Percentiles rank a stretch among this genome's conserved stretches.
These are phyloP conservation scores for Odontamblyopus rebecca DNA, from an alignment of 2,797 vertebrate species.

Conservation along the genomic window DNA sequence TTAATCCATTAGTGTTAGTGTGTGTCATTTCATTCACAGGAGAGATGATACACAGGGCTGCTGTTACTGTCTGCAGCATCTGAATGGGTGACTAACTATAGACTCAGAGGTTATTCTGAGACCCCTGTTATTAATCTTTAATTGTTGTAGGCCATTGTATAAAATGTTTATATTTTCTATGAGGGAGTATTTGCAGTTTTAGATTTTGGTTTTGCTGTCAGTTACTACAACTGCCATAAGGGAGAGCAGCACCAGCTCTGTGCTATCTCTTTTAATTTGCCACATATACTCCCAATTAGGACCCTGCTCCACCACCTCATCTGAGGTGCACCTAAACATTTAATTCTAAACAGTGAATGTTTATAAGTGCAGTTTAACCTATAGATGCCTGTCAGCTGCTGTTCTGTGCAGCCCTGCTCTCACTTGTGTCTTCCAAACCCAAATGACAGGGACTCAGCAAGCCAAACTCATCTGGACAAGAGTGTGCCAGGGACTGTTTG, in stretches of 20 bases:
- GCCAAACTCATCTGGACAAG: constrained; percentile 40
- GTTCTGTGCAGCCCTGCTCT: constrained; percentile 46
- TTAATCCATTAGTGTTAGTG: constrained; percentile 55
- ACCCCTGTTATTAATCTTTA: not conserved
- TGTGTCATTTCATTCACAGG: constrained; percentile 55
- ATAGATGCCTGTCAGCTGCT: constrained; percentile 37
- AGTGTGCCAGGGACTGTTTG: constrained; percentile 44
- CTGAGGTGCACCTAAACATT: not conserved
- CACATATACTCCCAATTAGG: too few species aligned
- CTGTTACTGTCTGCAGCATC: constrained; percentile 18
- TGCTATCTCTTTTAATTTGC: not conserved
- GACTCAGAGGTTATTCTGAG: not conserved
- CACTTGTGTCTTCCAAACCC: constrained; percentile 70
- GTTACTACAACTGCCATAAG: not conserved
- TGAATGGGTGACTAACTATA: constrained; percentile 5
- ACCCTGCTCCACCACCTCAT: not conserved
- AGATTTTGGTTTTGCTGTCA: not conserved
- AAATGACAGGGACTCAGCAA: constrained; percentile 77
- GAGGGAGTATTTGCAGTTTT: not conserved
- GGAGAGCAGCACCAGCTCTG: not conserved
- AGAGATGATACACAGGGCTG: constrained; percentile 41
- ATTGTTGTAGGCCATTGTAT: too few species aligned
- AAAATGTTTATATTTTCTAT: too few species aligned
- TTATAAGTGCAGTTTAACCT: constrained; percentile 24
- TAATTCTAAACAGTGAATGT: constrained; percentile 29